Base-by-base conservation (phyloP, 2,113 vertebrate genomes). In the Panurus biarmicus region DNA sequence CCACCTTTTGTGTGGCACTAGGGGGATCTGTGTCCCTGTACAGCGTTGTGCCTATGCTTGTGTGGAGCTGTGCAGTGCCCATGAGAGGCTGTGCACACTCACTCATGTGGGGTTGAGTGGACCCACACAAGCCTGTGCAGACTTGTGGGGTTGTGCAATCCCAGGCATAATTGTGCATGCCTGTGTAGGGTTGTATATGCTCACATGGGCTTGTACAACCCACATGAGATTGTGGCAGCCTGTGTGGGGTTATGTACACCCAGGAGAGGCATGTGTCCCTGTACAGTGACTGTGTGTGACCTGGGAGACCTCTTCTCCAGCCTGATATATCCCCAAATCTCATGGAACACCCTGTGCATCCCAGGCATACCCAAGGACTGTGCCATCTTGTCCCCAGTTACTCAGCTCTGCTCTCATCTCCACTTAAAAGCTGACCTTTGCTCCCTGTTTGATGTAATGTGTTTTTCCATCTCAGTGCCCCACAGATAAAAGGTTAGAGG, bases 401-500 rank as follows among this genome's bases (percentile, higher is more conserved):
- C 26, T 82, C 16, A 16, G 31, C 35, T 82, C 25, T 0, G 0
- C 44, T 80, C 65, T 79, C 15, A 29, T 51, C 64, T 80, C 77
- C 5, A 10, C 77, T 95, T 95, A 48, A 95, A 97, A 94, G 89
- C 71, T 1, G 64, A 95, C 95, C 96, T 96, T 95, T 95, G 89
- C 57, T 90, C 92, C 70, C 16, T 0, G 1, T 54, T 95, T 85
- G 85, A 93, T 93, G 85, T 89, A 92, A 89, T 48, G 40, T 90
- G 92, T 58, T 95, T 94, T 94, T 90, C 88, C 86, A 23, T 94
- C 67, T 89, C 28, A 1, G 40, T 82, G 81, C 62, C 77, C 72
- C 25, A 28, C 51, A 80, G 91, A 92, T 97, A 87, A 88, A 95
- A 91, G 95, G 95, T 95, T 87, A 92, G 90, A 94, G 95, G 93